Evolutionary conservation across 2,113 vertebrate species (phyloP).

Genomic region (Gallinago media): DNA sequence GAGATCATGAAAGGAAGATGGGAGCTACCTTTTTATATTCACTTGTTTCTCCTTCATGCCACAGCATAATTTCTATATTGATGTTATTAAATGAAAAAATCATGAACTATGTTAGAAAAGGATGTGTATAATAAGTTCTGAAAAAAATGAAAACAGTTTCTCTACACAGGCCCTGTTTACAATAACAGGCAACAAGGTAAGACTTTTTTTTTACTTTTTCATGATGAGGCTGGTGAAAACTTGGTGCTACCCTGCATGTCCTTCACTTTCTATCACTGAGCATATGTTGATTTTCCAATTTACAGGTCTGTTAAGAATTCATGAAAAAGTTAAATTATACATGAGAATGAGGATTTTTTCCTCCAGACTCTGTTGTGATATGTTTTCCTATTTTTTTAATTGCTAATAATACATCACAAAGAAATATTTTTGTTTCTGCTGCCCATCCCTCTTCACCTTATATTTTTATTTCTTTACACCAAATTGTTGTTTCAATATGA

Average conservation of each 20-base stretch:
- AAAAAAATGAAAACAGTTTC: not conserved
- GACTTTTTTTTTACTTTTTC: not conserved
- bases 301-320: conserved; percentile 51
- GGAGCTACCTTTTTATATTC: not conserved
- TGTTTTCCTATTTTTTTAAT: not conserved
- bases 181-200: not conserved
- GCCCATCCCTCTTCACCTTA: not conserved
- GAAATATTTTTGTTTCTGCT: not conserved
- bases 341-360: not conserved
- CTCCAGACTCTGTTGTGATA: not conserved
- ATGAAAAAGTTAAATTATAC: conserved; percentile 32
- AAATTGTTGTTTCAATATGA: not conserved
- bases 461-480: not conserved
- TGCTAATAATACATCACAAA: not conserved
- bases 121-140: not conserved
- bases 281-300: conserved; percentile 56
- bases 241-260: not conserved
- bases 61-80: not conserved
- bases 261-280: conserved; percentile 30
- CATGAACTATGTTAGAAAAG: not conserved
- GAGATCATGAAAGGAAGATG: not conserved
- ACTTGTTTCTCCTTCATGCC: not conserved
- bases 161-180: not conserved
- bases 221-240: not conserved
- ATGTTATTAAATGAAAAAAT: not conserved